phyloP scores from a whole-genome alignment of 2,888 invertebrate genomes.

The Leptura quadrifasciata region DNA sequence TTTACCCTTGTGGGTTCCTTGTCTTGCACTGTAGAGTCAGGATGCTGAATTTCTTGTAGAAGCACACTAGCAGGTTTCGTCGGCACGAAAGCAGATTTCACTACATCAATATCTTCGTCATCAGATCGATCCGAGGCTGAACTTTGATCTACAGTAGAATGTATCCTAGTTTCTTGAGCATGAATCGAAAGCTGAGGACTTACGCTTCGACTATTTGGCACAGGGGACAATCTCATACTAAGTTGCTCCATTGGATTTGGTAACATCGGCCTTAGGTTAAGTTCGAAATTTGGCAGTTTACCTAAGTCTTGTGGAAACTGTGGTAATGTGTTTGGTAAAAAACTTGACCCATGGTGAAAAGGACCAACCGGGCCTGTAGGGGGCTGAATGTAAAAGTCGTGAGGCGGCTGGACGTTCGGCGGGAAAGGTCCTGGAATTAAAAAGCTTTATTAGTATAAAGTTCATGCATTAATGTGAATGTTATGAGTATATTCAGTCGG shows the following conservation, averaged over 20 bases:
- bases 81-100: slow-evolving; percentile 85
- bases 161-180: slow-evolving; percentile 76
- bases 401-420: slow-evolving; percentile 46
- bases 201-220: slow-evolving; percentile 76
- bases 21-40: slow-evolving; percentile 78
- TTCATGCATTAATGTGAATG: too few relatives aligned
- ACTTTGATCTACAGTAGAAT: slow-evolving; percentile 78
- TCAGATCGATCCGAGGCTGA: slow-evolving; percentile 80
- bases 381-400: slow-evolving; percentile 60
- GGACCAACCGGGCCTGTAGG: slow-evolving; percentile 73
- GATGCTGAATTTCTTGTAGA: slow-evolving; percentile 75
- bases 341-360: slow-evolving; percentile 58
- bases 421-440: slow-evolving; percentile 55
- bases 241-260: slow-evolving; percentile 69
- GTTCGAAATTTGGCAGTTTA: slow-evolving; percentile 65
- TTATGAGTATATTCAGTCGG: too few relatives aligned
- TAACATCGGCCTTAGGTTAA: slow-evolving; percentile 61
- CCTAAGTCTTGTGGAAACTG: slow-evolving; percentile 57
- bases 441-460: slow-evolving; percentile 8
- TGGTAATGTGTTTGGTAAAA: slow-evolving; percentile 56
- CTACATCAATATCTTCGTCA: slow-evolving; percentile 84
- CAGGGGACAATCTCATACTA: slow-evolving; percentile 75
- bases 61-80: slow-evolving; percentile 79
- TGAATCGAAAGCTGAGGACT: slow-evolving; percentile 73
- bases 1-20: slow-evolving; percentile 70